phyloP scores from a whole-genome alignment of 2,888 invertebrate species.

The Tipula helvola region DNA sequence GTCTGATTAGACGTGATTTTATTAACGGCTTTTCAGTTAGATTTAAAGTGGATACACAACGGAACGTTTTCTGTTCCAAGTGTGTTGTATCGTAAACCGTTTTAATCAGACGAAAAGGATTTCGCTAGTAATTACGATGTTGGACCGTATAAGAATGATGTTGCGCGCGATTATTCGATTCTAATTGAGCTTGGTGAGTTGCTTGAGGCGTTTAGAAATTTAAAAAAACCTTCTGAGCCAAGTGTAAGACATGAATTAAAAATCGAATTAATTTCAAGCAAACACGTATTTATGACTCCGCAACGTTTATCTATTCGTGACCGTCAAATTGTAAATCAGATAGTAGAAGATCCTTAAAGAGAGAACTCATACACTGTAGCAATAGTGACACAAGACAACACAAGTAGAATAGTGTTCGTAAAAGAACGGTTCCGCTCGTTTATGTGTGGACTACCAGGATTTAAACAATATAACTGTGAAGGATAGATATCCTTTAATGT shows the following conservation, averaged over 20 bases:
- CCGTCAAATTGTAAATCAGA: background rate
- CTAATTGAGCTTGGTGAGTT: background rate
- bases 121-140: background rate
- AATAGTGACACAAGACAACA: no score
- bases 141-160: background rate
- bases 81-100: no score
- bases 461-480: no score
- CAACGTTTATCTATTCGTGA: background rate
- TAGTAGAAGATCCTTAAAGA: background rate
- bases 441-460: background rate
- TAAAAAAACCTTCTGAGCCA: background rate
- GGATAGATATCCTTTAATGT: no score
- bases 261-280: background rate
- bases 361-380: no score
- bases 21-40: no score
- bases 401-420: background rate
- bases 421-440: background rate
- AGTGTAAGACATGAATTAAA: background rate
- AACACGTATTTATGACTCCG: background rate
- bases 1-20: no score
- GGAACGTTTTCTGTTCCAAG: no score
- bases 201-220: background rate
- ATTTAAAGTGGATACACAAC: no score
- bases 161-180: background rate
- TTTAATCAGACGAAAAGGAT: background rate